Base-by-base conservation (phyloP, 2,888 invertebrate genomes). In the Noctua pronuba region DNA sequence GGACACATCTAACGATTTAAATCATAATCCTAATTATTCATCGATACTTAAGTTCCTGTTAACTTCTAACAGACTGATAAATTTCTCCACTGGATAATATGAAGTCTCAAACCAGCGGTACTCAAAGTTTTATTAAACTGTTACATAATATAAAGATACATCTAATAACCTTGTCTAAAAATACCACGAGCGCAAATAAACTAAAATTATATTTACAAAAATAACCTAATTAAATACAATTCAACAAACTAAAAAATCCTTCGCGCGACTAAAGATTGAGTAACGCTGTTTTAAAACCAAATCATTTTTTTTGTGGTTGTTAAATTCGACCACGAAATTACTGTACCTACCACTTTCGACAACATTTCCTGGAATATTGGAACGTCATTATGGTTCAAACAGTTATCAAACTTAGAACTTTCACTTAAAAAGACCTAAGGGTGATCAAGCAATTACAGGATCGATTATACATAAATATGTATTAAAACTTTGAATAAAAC, bases 171-270 rank as follows among this genome's bases (percentile, higher is more conserved):
- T 44, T 64, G 8, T 49, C 1, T 55, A 35, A 13, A 38, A 0
- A 60, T 24, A 73, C 4, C 13, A 38, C 2, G 5, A 67, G 3
- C 49, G 21, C 10, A 52, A n/a, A 74, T 52, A 52, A 66, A 38
- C 11, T 55, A 64, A 80, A 80, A 75, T n/a, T n/a, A 75, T 80
- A 80, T 75, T 80, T 80, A 75, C 80, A 80, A 46, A 11, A 35
- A 44, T 64, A 68, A 68, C 24, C 31, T 67, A 60, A 52, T 31
- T 67, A 60, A 67, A 31, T 49, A 58, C 6, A 71, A 8, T 38
- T 55, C 31, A 31, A 69, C 5, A 65, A 58, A 71, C 6, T 13
- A 65, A 49, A 78, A 65, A 49, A 78, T 64, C 4, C 64, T 46
- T 35, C 11, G n/a, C n/a, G n/a, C n/a, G 55, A n/a, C 55, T n/a